Conservation (phyloP, 1,140 invertebrate genomes). For the Drosophila nannoptera region DNA sequence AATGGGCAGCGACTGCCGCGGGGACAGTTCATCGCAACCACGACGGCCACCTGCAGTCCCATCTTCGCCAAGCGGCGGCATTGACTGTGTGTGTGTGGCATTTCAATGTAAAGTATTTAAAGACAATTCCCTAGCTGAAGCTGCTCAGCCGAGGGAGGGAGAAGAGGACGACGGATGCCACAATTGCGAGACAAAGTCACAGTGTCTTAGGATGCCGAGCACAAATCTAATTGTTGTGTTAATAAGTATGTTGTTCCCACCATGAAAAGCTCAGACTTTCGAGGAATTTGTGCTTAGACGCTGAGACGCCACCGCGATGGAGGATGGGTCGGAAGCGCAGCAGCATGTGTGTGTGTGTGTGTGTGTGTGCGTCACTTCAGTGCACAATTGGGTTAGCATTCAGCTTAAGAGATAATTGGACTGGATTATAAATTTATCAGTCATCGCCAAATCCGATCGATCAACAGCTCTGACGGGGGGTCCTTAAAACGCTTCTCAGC, state of each 20-base stretch:
- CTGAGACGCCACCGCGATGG: not conserved
- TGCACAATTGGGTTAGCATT: too few species aligned
- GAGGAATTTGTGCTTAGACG: not conserved
- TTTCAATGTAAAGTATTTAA: conserved; percentile 48
- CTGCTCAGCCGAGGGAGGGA: conserved; percentile 9
- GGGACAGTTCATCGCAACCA: conserved; percentile 1
- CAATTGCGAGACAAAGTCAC: conserved; percentile 31
- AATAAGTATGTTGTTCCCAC: not conserved
- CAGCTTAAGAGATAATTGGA: too few species aligned
- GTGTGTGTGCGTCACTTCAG: too few species aligned
- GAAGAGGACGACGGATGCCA: conserved; percentile 10
- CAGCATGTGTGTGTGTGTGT: too few species aligned
- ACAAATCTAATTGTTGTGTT: conserved; percentile 33
- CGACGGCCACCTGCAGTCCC: too few species aligned
- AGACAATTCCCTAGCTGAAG: conserved; percentile 30
- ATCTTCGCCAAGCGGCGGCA: not conserved
- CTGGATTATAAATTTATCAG: too few species aligned
- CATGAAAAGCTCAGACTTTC: not conserved
- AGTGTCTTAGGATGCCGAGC: conserved; percentile 4
- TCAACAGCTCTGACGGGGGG: too few species aligned
- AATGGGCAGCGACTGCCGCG: conserved; percentile 19
- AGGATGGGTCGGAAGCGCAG: too few species aligned
- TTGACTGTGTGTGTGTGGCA: conserved; percentile 32
- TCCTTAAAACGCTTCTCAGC: too few species aligned
- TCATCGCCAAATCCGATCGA: too few species aligned